A percentile compares a stretch with the other conserved stretches of the same genome.
phyloP scores from a whole-genome alignment of 2,888 invertebrate species.

The Brachyopa scutellaris region DNA sequence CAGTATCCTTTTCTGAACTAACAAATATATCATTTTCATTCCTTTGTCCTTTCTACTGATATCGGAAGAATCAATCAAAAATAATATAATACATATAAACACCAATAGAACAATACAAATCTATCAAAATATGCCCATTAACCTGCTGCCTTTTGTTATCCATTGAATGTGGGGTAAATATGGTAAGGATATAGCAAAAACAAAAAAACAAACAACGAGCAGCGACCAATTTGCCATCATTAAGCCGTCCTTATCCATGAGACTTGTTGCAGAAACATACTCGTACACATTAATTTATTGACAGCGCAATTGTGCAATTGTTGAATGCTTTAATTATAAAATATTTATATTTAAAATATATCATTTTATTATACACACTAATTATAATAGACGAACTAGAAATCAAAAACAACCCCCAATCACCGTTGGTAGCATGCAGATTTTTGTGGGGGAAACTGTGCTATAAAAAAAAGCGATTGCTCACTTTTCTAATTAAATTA shows the following conservation, averaged over 20 bases:
- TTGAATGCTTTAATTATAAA: slow-evolving; percentile 60
- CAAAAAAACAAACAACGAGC: background rate
- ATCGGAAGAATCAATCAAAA: background rate
- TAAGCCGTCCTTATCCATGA: background rate
- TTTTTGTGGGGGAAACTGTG: background rate
- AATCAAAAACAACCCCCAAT: background rate
- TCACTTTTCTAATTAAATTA: slow-evolving; percentile 42
- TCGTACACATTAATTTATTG: slow-evolving; percentile 27
- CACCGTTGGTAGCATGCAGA: background rate
- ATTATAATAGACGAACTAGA: background rate
- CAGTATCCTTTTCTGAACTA: background rate
- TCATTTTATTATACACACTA: background rate
- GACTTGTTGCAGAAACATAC: slow-evolving; percentile 59
- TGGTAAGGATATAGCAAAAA: background rate
- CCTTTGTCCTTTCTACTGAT: background rate
- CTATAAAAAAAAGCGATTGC: background rate
- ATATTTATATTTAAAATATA: slow-evolving; percentile 16
- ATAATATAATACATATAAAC: background rate
- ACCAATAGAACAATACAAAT: slow-evolving; percentile 2
- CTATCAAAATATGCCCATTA: slow-evolving; percentile 22
- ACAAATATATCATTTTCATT: background rate
- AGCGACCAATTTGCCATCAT: slow-evolving; percentile 19
- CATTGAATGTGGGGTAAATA: background rate
- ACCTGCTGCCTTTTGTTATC: slow-evolving; percentile 1
- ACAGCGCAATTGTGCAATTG: slow-evolving; percentile 32